Percentiles rank a stretch among this genome's conserved stretches.
These are phyloP conservation scores for Clinocottus analis DNA, from an alignment of 2,113 vertebrate species.

Conservation along the genomic window DNA sequence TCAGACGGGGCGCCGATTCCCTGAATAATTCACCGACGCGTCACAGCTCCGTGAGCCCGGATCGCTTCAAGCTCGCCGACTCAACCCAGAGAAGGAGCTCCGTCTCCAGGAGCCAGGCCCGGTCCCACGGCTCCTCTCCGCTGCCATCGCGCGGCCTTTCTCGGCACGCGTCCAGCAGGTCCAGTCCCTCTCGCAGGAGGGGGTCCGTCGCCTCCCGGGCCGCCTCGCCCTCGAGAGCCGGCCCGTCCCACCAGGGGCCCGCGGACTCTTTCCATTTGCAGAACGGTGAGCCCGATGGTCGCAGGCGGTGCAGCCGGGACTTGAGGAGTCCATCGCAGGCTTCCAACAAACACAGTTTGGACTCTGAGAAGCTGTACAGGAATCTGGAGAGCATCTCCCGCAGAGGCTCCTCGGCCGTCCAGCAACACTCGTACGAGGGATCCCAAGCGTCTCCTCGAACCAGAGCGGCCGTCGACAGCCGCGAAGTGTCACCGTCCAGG, in stretches of 20 bases:
- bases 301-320: conserved; percentile 52
- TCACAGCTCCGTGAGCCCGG: conserved; percentile 78
- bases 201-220: conserved; percentile 65
- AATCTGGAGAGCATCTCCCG: conserved; percentile 81
- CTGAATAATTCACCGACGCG: conserved; percentile 75
- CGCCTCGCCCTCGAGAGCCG: conserved; percentile 48
- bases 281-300: conserved; percentile 35
- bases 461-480: conserved; percentile 59
- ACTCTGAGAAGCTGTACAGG: conserved; percentile 82
- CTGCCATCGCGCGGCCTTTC: conserved; percentile 73
- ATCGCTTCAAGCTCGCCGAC: conserved; percentile 66
- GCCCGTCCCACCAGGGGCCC: conserved; percentile 61
- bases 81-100: conserved; percentile 60
- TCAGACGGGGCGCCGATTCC: conserved; percentile 75
- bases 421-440: conserved; percentile 50
- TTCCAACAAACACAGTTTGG: conserved; percentile 78
- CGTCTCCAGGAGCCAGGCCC: conserved; percentile 67
- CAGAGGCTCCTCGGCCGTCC: conserved; percentile 58
- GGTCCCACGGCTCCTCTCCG: conserved; percentile 50
- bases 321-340: conserved; percentile 76
- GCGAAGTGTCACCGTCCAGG: conserved; percentile 71
- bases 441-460: conserved; percentile 46
- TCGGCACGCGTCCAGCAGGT: conserved; percentile 75
- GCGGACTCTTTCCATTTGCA: conserved; percentile 59
- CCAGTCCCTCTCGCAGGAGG: conserved; percentile 78